phyloP scores from a whole-genome alignment of 2,888 invertebrate genomes.

The Rhaphigaster nebulosa region DNA sequence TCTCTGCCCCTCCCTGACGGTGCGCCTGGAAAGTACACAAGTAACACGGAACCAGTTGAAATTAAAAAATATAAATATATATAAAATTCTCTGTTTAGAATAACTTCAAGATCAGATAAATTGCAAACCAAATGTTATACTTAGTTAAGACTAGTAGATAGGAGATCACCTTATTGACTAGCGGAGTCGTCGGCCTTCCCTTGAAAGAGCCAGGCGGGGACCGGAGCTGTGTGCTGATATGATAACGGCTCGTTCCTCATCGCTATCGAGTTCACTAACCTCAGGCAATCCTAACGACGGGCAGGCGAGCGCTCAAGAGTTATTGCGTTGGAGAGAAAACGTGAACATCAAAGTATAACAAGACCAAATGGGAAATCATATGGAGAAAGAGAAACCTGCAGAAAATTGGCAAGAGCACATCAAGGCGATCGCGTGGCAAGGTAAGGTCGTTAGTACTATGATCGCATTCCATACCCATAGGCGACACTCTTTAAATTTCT shows the following conservation, averaged over 20 bases:
- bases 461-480: not conserved
- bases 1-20: no score
- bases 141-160: not conserved
- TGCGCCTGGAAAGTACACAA: not conserved
- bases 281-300: not conserved
- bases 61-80: no score
- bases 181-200: not conserved
- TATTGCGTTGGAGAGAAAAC: not conserved
- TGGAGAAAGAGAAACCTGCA: not conserved
- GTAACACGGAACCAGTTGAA: no score
- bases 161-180: constrained; percentile 6
- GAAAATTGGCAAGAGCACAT: not conserved
- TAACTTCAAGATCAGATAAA: no score
- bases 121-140: no score
- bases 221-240: not conserved
- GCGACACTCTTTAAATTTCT: not conserved
- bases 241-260: constrained; percentile 5
- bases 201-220: not conserved
- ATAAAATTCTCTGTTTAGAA: no score
- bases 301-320: not conserved
- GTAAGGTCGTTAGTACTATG: constrained; percentile 1
- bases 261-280: constrained; percentile 18
- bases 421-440: constrained; percentile 20
- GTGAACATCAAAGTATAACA: not conserved
- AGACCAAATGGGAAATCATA: not conserved